Evolutionary conservation across 2,888 invertebrate species (phyloP), one percentile per base, ranked within the genome.

Genomic region (Masnerella sp.): DNA sequence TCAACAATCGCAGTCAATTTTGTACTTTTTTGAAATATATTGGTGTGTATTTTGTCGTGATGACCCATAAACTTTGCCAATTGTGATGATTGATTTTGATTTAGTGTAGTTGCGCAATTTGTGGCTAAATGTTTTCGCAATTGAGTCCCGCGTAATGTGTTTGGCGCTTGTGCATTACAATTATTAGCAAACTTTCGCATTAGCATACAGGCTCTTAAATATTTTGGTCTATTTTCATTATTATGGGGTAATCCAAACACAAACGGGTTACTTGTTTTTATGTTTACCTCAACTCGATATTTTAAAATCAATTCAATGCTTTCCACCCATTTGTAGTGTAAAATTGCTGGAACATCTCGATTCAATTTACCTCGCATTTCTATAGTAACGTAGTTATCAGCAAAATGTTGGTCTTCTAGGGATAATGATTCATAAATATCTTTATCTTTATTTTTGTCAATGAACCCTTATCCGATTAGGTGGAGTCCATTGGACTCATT

Each of bases 311-410:
- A 14, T 1, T 25, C 5, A 18, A 32, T 45, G n/a, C 34, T 32
- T 0, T 58, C 34, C 15, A 5, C 45, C 11, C 32, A 0, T 3
- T 40, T 38, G 34, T 25, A 25, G n/a, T 36, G 17, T 7, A 59
- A 9, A 47, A 59, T 38, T 2, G 36, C 12, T 11, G 59, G 17
- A 1, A 59, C 79, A n/a, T 52, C 67, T 11, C 78, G 45, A 11
- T 65, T 67, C n/a, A 75, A 32, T 58, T 80, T 79, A 0, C 77
- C 80, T 12, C 81, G 74, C 9, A 77, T 74, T 8, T 22, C 45
- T 61, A 80, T 78, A 0, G 78, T 56, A 2, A 75, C 61, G 28
- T 78, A 78, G 47, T 73, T 70, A 5, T 58, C 25, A 0, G 77
- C 77, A 1, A 77, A 15, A 18, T 45, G 36, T 75, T 75, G 52